These are phyloP conservation scores for Eumacrocentrus americanus DNA, from an alignment of 2,888 invertebrate species.

Conservation along the genomic window DNA sequence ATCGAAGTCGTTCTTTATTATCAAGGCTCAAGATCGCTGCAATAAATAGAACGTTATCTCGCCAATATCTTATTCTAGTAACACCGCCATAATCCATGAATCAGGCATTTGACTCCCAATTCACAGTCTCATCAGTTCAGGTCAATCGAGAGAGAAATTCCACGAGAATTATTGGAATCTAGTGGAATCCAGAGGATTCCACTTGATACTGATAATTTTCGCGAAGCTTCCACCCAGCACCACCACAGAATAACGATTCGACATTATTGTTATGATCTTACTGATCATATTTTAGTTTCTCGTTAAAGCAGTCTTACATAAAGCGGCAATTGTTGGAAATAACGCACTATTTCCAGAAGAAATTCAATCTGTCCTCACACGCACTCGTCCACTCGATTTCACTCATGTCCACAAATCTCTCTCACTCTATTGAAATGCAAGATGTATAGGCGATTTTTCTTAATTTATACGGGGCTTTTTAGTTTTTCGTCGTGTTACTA, in stretches of 20 bases:
- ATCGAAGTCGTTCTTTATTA: constrained; percentile 17
- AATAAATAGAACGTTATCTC: constrained; percentile 47
- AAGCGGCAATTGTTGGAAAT: constrained; percentile 46
- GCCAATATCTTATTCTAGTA: constrained; percentile 47
- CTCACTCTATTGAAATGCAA: constrained; percentile 14
- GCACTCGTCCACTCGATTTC: background rate
- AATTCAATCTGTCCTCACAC: constrained; percentile 6
- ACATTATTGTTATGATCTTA: background rate
- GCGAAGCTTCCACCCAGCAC: constrained; percentile 2
- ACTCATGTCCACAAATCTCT: background rate
- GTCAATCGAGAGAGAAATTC: constrained; percentile 34
- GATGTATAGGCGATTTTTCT: constrained; percentile 15
- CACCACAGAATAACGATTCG: constrained; percentile 16
- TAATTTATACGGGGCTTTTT: background rate
- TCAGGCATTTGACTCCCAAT: constrained; percentile 6
- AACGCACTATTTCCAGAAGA: constrained; percentile 16
- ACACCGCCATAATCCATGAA: constrained; percentile 38
- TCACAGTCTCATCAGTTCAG: constrained; percentile 48
- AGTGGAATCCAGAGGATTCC: background rate
- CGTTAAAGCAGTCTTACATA: constrained; percentile 54
- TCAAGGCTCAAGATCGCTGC: constrained; percentile 44
- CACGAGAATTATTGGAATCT: background rate
- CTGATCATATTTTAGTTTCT: constrained; percentile 13
- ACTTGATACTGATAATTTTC: background rate
- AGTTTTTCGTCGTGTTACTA: background rate